phyloP scores from a whole-genome alignment of 2,888 invertebrate species.

The Caradrina kadenii region DNA sequence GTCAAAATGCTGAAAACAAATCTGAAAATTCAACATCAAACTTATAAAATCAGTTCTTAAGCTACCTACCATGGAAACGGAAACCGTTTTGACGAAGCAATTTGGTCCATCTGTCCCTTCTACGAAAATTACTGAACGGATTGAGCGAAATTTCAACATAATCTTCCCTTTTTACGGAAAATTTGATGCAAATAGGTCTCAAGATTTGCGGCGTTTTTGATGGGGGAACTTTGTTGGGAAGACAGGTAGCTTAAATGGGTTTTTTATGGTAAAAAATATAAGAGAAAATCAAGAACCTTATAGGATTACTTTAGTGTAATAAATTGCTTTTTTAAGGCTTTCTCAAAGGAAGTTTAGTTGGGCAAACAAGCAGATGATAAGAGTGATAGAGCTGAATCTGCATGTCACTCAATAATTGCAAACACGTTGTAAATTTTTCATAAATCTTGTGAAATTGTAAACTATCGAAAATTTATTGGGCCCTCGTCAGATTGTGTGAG shows the following conservation, averaged over 20 bases:
- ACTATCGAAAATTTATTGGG: too few species aligned
- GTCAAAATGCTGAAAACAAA: constrained; percentile 20
- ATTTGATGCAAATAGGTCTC: constrained; percentile 52
- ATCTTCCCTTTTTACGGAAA: constrained; percentile 48
- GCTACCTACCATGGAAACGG: constrained; percentile 20
- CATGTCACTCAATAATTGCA: too few species aligned
- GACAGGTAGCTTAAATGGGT: constrained; percentile 43
- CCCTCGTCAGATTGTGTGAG: too few species aligned
- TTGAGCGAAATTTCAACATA: constrained; percentile 48
- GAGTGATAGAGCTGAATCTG: too few species aligned
- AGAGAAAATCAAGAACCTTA: constrained; percentile 2
- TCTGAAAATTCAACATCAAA: constrained; percentile 14
- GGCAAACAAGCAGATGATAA: too few species aligned
- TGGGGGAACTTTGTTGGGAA: constrained; percentile 22
- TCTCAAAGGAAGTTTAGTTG: background rate
- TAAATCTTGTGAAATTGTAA: too few species aligned
- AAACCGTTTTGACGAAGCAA: constrained; percentile 44
- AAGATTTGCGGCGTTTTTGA: constrained; percentile 32
- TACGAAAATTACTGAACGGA: constrained; percentile 46
- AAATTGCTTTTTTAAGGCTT: constrained; percentile 5
- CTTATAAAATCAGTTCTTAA: constrained; percentile 23
- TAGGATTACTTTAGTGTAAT: background rate
- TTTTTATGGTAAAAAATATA: constrained; percentile 24
- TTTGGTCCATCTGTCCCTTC: constrained; percentile 55
- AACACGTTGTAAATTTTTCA: too few species aligned